Evolutionary conservation across 2,888 invertebrate genomes (phyloP).

Genomic region (Opisthograptis luteolata): DNA sequence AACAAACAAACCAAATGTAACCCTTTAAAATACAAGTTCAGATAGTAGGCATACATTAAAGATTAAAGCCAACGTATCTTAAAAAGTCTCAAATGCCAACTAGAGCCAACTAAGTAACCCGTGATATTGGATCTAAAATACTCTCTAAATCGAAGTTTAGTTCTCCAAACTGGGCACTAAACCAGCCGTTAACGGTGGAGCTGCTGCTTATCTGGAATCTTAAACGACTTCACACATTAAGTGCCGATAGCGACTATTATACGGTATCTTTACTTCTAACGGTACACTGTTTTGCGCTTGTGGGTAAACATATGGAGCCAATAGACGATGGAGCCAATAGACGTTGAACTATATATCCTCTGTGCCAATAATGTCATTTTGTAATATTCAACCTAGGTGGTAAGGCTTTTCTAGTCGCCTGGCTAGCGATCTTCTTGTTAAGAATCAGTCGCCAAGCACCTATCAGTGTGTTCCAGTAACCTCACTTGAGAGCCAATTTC

Average conservation of each 20-base stretch:
- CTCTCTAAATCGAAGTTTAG: constrained; percentile 24
- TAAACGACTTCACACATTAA: constrained; percentile 31
- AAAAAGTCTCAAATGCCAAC: constrained; percentile 1
- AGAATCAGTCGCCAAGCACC: too few relatives aligned
- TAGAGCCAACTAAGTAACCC: background rate
- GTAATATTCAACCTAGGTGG: too few relatives aligned
- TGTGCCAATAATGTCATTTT: too few relatives aligned
- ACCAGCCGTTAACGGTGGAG: constrained; percentile 16
- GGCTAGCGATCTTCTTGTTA: too few relatives aligned
- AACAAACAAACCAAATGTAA: too few relatives aligned
- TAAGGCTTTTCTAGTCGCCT: too few relatives aligned
- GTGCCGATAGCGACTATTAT: constrained; percentile 20
- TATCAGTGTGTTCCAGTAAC: too few relatives aligned
- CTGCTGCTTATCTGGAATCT: constrained; percentile 20
- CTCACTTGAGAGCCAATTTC: too few relatives aligned
- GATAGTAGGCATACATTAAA: too few relatives aligned
- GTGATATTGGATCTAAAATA: constrained; percentile 9
- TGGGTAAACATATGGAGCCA: background rate
- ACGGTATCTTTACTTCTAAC: constrained; percentile 20
- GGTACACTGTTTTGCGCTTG: constrained; percentile 4
- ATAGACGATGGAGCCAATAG: too few relatives aligned
- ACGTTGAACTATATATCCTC: too few relatives aligned
- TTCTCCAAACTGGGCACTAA: constrained; percentile 27
- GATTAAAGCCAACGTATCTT: background rate
- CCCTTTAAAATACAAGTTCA: too few relatives aligned